Evolutionary conservation across 2,888 invertebrate species (phyloP), one percentile per base, ranked within the genome.

Genomic region (Hemithea aestivaria): DNA sequence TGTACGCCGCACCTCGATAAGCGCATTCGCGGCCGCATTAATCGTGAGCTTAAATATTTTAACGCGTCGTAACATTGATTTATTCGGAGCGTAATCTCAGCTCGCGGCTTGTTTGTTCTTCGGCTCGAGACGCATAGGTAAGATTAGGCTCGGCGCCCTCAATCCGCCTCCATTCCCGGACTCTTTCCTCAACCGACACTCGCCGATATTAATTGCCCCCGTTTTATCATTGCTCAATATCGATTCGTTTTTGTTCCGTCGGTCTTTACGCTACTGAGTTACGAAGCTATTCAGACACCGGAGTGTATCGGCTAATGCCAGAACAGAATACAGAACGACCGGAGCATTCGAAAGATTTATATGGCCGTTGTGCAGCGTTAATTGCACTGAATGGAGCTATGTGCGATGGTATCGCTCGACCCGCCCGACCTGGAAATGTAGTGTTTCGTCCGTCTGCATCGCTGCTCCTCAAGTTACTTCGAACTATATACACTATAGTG

Each of bases 31-130:
- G 65, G 67, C 66, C 60, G 72, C 82, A 84, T 84, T 85, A 84
- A 84, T 83, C 84, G 82, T 75, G 71, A 76, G 80, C 81, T 85
- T 85, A 82, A 84, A 87, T 83, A 84, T 85, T 87, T 84, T 83
- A 85, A 85, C 84, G 80, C 84, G 80, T 80, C 78, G 82, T 79
- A 84, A 82, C 84, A 85, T 84, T 85, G 85, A 87, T 87, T 87
- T 87, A 85, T 87, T 81, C 77, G 65, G 56, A 73, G 69, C 74
- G 73, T 84, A 85, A 85, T 85, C 85, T 81, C 71, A 68, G 73
- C 78, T 74, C 76, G 78, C 71, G 80, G 82, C 75, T 79, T 87
- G 85, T 87, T 87, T 85, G 84, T 84, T 78, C 77, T 74, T 68
- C 69, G 80, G 76, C 82, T 83, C 66, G 66, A 79, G 80, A 82